phyloP scores from a whole-genome alignment of 2,113 vertebrate species.

The Cepphus grylle region DNA sequence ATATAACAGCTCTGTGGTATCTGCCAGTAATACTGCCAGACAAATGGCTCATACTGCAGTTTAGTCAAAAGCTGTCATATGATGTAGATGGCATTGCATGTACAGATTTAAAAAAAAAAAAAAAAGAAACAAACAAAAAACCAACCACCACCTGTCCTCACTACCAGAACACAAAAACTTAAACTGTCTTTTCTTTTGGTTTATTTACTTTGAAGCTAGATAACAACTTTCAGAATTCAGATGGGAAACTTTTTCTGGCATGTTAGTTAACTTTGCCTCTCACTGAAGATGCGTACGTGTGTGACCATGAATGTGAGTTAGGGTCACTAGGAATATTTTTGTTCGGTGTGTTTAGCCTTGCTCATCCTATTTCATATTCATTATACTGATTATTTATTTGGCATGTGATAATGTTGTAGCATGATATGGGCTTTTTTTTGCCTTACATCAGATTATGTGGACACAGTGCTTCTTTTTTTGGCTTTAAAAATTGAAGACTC shows the following conservation, averaged over 20 bases:
- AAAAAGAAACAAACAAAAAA: too few species aligned
- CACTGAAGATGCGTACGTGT: neutral
- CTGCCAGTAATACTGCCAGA: neutral
- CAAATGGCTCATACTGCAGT: neutral
- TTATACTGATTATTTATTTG: neutral
- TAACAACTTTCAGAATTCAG: neutral
- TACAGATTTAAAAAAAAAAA: neutral
- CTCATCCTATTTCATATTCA: neutral
- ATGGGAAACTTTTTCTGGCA: neutral
- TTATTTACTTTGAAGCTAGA: neutral
- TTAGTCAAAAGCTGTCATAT: neutral
- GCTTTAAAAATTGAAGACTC: neutral
- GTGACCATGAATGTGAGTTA: neutral
- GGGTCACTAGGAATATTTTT: neutral
- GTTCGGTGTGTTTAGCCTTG: neutral
- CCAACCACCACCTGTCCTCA: rapidly evolving
- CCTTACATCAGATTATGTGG: neutral
- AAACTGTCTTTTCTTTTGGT: neutral
- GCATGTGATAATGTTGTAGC: neutral
- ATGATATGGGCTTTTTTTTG: neutral
- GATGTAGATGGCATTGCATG: neutral
- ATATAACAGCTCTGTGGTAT: neutral
- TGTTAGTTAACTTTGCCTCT: neutral
- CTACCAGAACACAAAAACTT: neutral
- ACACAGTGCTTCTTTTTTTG: neutral